Evolutionary conservation across 2,888 invertebrate genomes (phyloP).

Genomic region (Pelosia muscerda): DNA sequence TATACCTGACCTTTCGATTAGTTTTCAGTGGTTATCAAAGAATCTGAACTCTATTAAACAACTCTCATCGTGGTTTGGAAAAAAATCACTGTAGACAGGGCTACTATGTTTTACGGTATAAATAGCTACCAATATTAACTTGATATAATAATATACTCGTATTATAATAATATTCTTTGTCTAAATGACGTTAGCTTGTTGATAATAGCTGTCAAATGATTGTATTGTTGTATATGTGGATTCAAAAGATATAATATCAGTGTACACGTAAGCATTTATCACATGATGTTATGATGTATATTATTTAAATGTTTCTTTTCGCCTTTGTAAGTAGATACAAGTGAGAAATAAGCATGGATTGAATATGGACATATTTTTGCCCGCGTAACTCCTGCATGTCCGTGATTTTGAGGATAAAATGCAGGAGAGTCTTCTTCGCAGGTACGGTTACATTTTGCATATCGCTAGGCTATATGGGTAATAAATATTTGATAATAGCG

Average conservation of each 20-base stretch:
- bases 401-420: too few relatives aligned
- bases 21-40: too few relatives aligned
- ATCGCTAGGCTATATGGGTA: too few relatives aligned
- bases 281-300: neutral
- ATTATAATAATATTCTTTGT: slow-evolving; percentile 2
- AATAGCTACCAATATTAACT: neutral
- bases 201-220: slow-evolving; percentile 12
- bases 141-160: neutral
- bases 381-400: too few relatives aligned
- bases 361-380: too few relatives aligned
- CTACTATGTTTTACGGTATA: neutral
- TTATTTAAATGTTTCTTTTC: neutral
- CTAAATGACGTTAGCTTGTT: neutral
- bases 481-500: too few relatives aligned
- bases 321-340: neutral
- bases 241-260: slow-evolving; percentile 9
- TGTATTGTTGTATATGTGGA: slow-evolving; percentile 6
- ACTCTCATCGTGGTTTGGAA: too few relatives aligned
- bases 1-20: too few relatives aligned
- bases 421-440: too few relatives aligned
- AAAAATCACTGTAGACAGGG: neutral
- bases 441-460: too few relatives aligned
- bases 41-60: too few relatives aligned
- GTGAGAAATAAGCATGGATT: too few relatives aligned
- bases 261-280: neutral